A percentile compares a stretch with the other conserved stretches of the same genome.
Conservation (phyloP, 1,140 invertebrate species). For the Drosophila kurseongensis region DNA sequence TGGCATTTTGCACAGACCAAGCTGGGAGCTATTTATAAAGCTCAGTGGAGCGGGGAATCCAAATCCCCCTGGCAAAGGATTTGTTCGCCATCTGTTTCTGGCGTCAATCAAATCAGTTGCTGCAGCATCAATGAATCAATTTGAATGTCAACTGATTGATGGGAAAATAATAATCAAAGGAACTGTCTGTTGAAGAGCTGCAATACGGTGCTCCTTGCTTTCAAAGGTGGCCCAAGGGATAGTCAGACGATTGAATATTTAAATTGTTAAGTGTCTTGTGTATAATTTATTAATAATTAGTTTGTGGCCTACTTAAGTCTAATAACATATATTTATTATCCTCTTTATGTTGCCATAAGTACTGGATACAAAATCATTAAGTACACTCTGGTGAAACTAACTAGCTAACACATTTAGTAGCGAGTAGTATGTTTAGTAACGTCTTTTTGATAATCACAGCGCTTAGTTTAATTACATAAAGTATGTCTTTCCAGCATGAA, state of each 20-base stretch:
- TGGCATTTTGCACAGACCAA: neutral
- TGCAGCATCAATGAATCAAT: slow-evolving; percentile 50
- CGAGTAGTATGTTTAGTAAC: slow-evolving; percentile 51
- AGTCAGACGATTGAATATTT: neutral
- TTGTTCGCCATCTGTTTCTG: slow-evolving; percentile 40
- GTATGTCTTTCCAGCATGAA: slow-evolving; percentile 43
- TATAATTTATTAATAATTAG: slow-evolving; percentile 67
- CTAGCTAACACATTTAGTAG: slow-evolving; percentile 22
- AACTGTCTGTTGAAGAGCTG: slow-evolving; percentile 16
- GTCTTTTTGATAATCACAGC: slow-evolving; percentile 69
- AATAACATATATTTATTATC: slow-evolving; percentile 33
- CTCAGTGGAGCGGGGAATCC: slow-evolving; percentile 12
- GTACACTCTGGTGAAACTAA: slow-evolving; percentile 28
- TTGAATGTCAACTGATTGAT: slow-evolving; percentile 63
- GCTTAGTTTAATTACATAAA: slow-evolving; percentile 56
- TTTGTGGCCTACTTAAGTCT: slow-evolving; percentile 65
- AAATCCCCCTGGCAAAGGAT: slow-evolving; percentile 27
- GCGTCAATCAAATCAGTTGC: slow-evolving; percentile 63
- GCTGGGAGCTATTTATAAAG: slow-evolving; percentile 45
- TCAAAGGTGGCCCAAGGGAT: neutral
- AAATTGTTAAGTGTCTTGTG: slow-evolving; percentile 23
- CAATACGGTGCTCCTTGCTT: neutral
- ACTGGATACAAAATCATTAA: slow-evolving; percentile 22
- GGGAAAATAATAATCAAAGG: slow-evolving; percentile 42
- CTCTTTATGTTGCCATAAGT: slow-evolving; percentile 3